Conservation (phyloP, 2,113 vertebrate species). For the Thinocorus orbignyianus region DNA sequence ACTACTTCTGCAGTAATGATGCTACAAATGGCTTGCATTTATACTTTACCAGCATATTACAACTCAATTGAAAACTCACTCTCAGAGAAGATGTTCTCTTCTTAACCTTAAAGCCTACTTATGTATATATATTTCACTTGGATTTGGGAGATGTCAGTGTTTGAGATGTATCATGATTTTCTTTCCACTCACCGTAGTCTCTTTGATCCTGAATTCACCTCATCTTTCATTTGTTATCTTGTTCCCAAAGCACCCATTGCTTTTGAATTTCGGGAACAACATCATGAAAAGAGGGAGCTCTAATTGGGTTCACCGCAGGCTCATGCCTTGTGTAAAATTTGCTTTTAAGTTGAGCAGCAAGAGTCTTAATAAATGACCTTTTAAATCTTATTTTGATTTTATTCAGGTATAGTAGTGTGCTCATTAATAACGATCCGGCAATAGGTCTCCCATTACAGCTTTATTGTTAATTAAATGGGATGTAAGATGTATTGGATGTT, state of each 20-base stretch:
- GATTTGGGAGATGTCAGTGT: not conserved
- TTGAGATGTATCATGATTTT: not conserved
- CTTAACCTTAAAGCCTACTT: not conserved
- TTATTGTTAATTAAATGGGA: constrained; percentile 49
- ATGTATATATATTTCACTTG: not conserved
- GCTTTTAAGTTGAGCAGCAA: constrained; percentile 12
- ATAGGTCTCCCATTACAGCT: not conserved
- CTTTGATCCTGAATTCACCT: not conserved
- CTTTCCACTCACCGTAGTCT: not conserved
- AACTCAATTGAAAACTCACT: not conserved
- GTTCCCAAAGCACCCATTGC: not conserved
- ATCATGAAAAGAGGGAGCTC: not conserved
- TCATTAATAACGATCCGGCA: constrained; percentile 18
- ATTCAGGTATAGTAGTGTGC: constrained; percentile 17
- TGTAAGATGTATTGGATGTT: constrained; percentile 40
- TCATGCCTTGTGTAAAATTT: not conserved
- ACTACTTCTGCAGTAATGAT: not conserved
- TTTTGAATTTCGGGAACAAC: constrained; percentile 23
- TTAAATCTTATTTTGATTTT: constrained; percentile 50
- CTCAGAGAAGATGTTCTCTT: not conserved
- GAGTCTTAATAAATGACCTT: constrained; percentile 38
- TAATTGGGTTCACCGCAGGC: not conserved
- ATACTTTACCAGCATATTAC: not conserved
- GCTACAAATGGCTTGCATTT: not conserved
- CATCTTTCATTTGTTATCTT: not conserved